Base-by-base conservation (phyloP, 2,113 vertebrate species). In the Baryphthengus martii region DNA sequence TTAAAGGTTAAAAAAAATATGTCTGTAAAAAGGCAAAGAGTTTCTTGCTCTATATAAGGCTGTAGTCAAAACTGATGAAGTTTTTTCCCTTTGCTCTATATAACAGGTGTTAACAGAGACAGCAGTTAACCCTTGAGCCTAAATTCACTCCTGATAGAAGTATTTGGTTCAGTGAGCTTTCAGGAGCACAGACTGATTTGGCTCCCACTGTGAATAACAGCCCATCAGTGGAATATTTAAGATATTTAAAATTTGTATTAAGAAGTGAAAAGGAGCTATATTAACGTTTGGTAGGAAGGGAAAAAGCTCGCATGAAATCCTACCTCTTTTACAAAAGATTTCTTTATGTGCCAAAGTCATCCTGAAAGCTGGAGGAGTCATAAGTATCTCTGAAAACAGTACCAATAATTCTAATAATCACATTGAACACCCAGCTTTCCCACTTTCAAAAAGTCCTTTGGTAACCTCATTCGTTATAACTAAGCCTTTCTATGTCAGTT, bases 181-280 rank as follows among this genome's bases (percentile, higher is more conserved):
- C 61, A 84, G 73, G 50, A 89, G 62, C 49, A 59, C 42, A 72
- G 78, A 94, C 91, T 86, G 94, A 88, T 93, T 66, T 90, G 70
- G 44, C 55, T 85, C 75, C 72, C 49, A 37, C 9, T 78, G 52
- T 90, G 84, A 80, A 24, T 82, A 88, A 90, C 21, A 95, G 72
- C 45, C 55, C 74, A 89, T 68, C 74, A 72, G 39, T 61, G 40
- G 56, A 96, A 94, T 86, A 79, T 62, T 96, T 80, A 89, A 89
- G 71, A 85, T 66, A 85, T 50, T 97, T 71, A 67, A 52, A 90
- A 63, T 29, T 81, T 86, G 92, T 95, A 91, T 89, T 91, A 95
- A 82, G 74, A 88, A 87, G 79, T n/a, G 1, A 89, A 89, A 95
- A 76, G 42, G 77, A 84, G 37, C 68, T 81, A 28, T 58, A 90